Evolutionary conservation across 2,888 invertebrate genomes (phyloP).

Genomic region (Leucophenga maculata): DNA sequence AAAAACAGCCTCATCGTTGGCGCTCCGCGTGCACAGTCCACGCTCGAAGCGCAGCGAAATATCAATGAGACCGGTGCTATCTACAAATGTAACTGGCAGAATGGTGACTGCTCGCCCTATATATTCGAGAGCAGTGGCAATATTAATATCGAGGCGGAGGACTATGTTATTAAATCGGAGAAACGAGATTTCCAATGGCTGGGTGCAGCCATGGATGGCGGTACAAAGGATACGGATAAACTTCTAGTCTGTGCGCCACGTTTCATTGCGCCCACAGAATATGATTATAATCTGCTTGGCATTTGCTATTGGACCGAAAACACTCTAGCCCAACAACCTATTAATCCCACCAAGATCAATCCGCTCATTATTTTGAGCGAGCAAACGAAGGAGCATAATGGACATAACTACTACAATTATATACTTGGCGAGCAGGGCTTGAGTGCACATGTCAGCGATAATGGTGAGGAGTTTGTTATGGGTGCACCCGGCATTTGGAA

Average conservation of each 20-base stretch:
- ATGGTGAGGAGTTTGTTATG: constrained; percentile 70
- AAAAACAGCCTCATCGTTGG: constrained; percentile 74
- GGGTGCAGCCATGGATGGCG: constrained; percentile 74
- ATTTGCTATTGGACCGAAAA: constrained; percentile 71
- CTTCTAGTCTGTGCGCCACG: constrained; percentile 72
- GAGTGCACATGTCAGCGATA: constrained; percentile 70
- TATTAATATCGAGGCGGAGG: constrained; percentile 52
- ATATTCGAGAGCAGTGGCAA: constrained; percentile 71
- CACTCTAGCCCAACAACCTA: constrained; percentile 62
- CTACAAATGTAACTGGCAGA: constrained; percentile 72
- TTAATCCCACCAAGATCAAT: constrained; percentile 64
- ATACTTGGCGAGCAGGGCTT: constrained; percentile 70
- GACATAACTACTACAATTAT: constrained; percentile 58
- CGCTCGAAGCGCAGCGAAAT: constrained; percentile 64
- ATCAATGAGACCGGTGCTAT: constrained; percentile 75
- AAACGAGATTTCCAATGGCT: constrained; percentile 73
- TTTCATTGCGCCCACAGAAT: constrained; percentile 58
- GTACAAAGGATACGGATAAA: constrained; percentile 69
- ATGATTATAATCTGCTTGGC: constrained; percentile 70
- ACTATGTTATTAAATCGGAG: constrained; percentile 64
- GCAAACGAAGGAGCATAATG: constrained; percentile 54
- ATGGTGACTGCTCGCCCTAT: constrained; percentile 67
- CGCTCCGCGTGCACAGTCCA: constrained; percentile 74
- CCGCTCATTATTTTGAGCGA: constrained; percentile 63
- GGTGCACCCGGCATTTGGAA: constrained; percentile 70